phyloP scores from a whole-genome alignment of 2,797 vertebrate species.

The Falco berigora region DNA sequence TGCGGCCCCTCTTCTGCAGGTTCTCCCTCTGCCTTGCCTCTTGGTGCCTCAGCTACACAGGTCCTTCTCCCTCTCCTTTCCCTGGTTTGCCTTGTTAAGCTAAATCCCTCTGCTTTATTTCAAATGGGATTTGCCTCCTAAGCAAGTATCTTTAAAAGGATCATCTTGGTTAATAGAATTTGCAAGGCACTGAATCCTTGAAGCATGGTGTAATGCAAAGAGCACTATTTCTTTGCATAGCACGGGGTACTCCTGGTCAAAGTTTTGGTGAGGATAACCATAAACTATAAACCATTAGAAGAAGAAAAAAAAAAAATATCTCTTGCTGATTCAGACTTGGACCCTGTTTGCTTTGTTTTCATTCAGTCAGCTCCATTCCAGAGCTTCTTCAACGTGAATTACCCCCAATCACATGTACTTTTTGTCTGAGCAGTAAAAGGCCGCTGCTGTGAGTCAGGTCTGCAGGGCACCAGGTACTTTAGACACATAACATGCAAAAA shows the following conservation, averaged over 20 bases:
- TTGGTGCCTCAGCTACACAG: neutral
- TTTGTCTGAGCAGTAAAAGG: neutral
- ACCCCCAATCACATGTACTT: neutral
- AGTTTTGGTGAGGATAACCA: neutral
- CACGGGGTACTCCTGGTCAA: neutral
- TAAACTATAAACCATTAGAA: neutral
- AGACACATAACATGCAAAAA: neutral
- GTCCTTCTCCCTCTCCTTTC: neutral
- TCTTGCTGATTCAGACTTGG: neutral
- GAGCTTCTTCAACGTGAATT: neutral
- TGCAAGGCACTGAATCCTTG: neutral
- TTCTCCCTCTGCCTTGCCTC: neutral
- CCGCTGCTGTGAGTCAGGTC: neutral
- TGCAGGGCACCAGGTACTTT: neutral
- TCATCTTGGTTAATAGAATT: neutral
- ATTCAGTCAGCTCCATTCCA: neutral
- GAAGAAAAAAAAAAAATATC: neutral
- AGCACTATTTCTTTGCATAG: neutral
- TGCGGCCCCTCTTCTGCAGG: neutral
- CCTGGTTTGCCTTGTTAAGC: neutral
- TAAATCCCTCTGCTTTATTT: conserved; percentile 25
- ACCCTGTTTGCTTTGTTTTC: neutral
- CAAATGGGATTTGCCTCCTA: conserved; percentile 37
- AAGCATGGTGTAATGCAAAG: fast-evolving
- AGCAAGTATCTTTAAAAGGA: conserved; percentile 22